Conservation (phyloP, 1,140 invertebrate species). For the Drusus annulatus region DNA sequence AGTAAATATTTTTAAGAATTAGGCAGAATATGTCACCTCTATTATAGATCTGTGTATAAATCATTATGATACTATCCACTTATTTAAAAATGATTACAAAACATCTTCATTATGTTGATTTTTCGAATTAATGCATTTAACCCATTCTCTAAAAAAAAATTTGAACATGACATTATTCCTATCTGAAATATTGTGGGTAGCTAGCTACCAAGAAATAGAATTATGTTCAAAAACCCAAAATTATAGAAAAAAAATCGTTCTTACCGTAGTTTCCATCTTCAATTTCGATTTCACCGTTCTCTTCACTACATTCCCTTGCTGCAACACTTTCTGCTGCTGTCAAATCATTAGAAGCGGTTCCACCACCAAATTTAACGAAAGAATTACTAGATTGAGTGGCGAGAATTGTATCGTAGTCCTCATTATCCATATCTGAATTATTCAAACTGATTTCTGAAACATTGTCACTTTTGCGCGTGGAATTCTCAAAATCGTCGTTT, state of each 20-base stretch:
- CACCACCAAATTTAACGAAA: not conserved
- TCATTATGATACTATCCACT: too few species aligned
- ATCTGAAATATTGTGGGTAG: too few species aligned
- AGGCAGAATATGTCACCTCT: too few species aligned
- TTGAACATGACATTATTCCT: too few species aligned
- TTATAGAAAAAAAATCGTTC: not conserved
- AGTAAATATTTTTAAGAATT: too few species aligned
- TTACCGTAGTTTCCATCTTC: conserved; percentile 40
- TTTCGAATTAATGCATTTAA: too few species aligned
- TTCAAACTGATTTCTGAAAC: conserved; percentile 26
- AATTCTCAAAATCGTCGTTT: conserved; percentile 10
- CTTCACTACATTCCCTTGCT: not conserved
- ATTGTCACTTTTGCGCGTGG: conserved; percentile 11
- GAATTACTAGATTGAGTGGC: not conserved
- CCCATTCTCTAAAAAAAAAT: too few species aligned
- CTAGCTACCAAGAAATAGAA: too few species aligned
- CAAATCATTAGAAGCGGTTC: not conserved
- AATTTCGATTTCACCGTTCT: conserved; percentile 2
- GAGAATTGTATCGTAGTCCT: conserved; percentile 40
- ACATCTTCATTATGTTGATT: too few species aligned
- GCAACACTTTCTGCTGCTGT: not conserved
- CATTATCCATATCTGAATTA: conserved; percentile 39
- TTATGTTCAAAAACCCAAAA: too few species aligned
- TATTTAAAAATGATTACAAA: too few species aligned
- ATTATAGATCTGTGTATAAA: too few species aligned